Percentiles rank a stretch among this genome's conserved stretches.
Evolutionary conservation across 2,797 vertebrate species (phyloP).

Genomic region (Halcyon badia): DNA sequence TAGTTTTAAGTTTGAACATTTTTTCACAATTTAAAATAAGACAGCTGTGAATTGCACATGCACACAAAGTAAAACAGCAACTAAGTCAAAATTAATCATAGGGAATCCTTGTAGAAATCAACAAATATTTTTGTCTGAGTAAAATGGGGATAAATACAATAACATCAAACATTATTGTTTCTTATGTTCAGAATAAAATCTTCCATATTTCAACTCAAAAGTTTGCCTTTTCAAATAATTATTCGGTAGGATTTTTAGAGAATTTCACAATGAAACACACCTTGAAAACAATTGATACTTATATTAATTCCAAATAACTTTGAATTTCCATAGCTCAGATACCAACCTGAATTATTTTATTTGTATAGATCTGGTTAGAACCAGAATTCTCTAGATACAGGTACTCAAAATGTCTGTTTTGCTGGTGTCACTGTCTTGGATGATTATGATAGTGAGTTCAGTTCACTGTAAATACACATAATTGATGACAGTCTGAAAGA

Average conservation of each 20-base stretch:
- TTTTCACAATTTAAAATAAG: neutral
- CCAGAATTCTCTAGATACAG: neutral
- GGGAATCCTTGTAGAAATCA: neutral
- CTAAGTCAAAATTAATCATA: neutral
- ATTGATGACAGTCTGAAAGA: neutral
- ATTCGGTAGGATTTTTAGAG: neutral
- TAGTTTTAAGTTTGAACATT: neutral
- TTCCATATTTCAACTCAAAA: neutral
- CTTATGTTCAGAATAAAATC: neutral
- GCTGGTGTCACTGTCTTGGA: neutral
- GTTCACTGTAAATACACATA: neutral
- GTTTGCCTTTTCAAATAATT: neutral
- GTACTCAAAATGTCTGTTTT: neutral
- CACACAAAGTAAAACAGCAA: neutral
- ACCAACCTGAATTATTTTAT: neutral
- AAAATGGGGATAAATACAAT: neutral
- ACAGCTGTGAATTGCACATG: neutral
- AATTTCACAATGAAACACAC: neutral
- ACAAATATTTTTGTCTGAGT: neutral
- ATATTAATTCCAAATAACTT: neutral
- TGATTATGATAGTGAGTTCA: neutral
- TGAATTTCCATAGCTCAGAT: neutral
- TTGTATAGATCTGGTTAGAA: neutral
- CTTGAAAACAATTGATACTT: neutral
- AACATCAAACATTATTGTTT: neutral